Conservation (phyloP, 2,797 vertebrate genomes). For the Amblyraja radiata region DNA sequence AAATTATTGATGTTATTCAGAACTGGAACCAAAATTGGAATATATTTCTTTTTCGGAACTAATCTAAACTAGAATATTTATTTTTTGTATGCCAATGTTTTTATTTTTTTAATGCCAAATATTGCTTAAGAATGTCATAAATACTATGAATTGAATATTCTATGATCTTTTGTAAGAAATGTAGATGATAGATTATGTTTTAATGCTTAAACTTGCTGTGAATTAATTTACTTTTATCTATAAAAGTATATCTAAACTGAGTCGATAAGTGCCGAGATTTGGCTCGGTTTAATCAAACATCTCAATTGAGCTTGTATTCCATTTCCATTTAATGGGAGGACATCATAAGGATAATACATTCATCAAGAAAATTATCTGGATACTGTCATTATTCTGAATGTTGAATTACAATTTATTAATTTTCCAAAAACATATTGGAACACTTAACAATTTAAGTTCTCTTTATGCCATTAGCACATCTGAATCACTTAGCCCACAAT, state of each 20-base stretch:
- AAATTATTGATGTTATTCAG: not conserved
- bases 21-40: not conserved
- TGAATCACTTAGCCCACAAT: not conserved
- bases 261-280: not conserved
- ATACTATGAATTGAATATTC: not conserved
- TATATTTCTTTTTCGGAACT: not conserved
- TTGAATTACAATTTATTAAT: not conserved
- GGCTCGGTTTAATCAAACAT: slow-evolving; percentile 8
- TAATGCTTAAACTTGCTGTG: not conserved
- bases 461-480: not conserved
- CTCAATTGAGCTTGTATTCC: not conserved
- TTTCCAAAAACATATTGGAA: not conserved
- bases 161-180: not conserved
- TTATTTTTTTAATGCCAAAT: not conserved
- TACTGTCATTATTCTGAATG: not conserved
- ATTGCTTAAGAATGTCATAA: not conserved
- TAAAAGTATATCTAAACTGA: not conserved
- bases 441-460: not conserved
- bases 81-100: not conserved
- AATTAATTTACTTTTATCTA: not conserved
- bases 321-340: not conserved
- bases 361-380: not conserved
- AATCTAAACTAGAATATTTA: not conserved
- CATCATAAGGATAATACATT: not conserved
- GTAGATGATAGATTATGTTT: not conserved